Base-by-base conservation (phyloP, 2,113 vertebrate species). In the Orcinus orca region DNA sequence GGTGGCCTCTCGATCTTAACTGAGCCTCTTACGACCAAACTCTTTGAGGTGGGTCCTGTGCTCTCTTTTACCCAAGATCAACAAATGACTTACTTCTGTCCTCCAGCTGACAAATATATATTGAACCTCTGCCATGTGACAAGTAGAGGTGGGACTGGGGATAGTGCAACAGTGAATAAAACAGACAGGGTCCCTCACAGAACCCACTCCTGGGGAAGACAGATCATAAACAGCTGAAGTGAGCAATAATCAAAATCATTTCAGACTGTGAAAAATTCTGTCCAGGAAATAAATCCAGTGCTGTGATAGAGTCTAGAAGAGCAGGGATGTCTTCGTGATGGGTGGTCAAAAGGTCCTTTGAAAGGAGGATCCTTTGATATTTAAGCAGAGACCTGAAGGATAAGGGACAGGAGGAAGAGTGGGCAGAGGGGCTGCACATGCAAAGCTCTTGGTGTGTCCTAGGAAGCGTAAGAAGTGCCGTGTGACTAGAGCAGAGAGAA, bases 201-300 rank as follows among this genome's bases (percentile, higher is more conserved):
- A 85, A 23, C 47, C 76, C 44, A 50, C 47, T 76, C 3, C 2
- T 18, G 63, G 33, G 13, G 70, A 90, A 68, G 41, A 77, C 13
- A 13, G 12, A 79, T 74, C 1, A 29, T 36, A 82, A 79, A 82
- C 18, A 83, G 25, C 41, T n/a, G 55, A 53, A 76, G 63, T 38
- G 41, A 65, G n/a, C 25, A 53, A 53, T 67, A 44, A 55, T 47
- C 62, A 65, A 58, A 89, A 63, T 94, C 26, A 71, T 95, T 85
- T 90, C n/a, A 77, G 68, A 38, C 73, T 65, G 50, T 10, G 29
- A 60, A 83, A 67, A 23, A 11, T 25, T 77, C 70, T 76, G 17
- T n/a, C 76, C 47, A 88, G 55, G 33, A 71, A 93, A 80, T 65
- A 71, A 41, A 13, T 44, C 36, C 11, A 65, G 58, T 44, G 44